These are phyloP conservation scores for Tychaedon coryphoeus DNA, from an alignment of 2,113 vertebrate genomes.

Conservation along the genomic window DNA sequence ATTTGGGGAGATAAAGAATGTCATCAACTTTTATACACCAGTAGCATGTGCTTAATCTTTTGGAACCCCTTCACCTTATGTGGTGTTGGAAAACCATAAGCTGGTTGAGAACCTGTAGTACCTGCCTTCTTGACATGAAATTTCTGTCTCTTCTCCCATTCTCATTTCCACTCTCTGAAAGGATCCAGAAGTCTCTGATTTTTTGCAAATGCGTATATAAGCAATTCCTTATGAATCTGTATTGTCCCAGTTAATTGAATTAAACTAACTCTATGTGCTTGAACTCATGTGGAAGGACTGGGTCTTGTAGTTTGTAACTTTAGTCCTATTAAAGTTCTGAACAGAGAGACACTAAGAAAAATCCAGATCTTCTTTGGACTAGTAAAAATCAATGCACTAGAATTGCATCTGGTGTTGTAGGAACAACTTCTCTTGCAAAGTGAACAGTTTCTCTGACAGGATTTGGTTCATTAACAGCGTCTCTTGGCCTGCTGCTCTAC, in stretches of 20 bases:
- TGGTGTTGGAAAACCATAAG: not conserved
- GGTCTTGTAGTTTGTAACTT: not conserved
- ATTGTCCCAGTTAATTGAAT: not conserved
- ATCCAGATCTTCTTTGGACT: not conserved
- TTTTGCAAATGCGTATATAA: not conserved
- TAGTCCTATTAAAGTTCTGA: not conserved
- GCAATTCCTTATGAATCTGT: not conserved
- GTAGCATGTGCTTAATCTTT: not conserved
- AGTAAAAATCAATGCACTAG: not conserved
- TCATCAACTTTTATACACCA: not conserved
- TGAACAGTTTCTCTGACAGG: not conserved
- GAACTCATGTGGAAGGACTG: not conserved
- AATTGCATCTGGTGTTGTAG: not conserved
- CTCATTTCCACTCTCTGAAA: not conserved
- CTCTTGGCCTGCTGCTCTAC: not conserved
- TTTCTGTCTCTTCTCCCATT: not conserved
- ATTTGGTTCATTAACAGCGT: not conserved
- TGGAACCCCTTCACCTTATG: not conserved
- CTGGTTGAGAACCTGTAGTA: not conserved
- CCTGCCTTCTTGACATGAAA: not conserved
- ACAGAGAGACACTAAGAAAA: not conserved
- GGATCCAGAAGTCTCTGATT: not conserved
- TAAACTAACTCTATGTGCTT: not conserved
- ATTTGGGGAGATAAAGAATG: not conserved
- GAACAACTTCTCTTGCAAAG: not conserved